Conservation (phyloP, 2,797 vertebrate genomes). For the Mus minutoides region DNA sequence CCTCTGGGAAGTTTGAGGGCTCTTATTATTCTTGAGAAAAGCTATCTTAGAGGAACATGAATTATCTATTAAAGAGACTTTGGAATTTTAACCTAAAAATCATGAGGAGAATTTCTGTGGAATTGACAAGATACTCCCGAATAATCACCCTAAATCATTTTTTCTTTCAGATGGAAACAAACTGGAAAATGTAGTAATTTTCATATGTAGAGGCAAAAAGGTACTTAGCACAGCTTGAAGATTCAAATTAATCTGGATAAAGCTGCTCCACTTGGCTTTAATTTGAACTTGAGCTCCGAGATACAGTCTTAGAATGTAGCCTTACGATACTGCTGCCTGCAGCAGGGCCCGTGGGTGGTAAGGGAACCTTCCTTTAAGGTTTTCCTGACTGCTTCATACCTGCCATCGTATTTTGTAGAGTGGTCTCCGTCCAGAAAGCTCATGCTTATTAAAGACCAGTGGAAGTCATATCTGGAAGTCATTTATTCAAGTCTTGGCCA, state of each 20-base stretch:
- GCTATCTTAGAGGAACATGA: slow-evolving; percentile 72
- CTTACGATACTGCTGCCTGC: slow-evolving; percentile 44
- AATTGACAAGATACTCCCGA: slow-evolving; percentile 44
- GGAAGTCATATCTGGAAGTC: background rate
- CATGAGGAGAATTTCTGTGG: slow-evolving; percentile 37
- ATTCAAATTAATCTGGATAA: slow-evolving; percentile 62
- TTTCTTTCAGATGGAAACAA: slow-evolving; percentile 66
- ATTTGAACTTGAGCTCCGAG: slow-evolving; percentile 56
- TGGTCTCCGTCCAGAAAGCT: background rate
- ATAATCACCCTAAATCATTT: slow-evolving; percentile 69
- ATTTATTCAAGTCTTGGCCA: background rate
- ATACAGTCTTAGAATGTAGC: slow-evolving; percentile 27
- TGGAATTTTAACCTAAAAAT: slow-evolving; percentile 73
- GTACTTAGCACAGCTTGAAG: slow-evolving; percentile 70
- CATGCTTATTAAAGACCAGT: background rate
- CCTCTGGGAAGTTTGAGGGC: slow-evolving; percentile 77
- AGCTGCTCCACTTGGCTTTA: slow-evolving; percentile 64
- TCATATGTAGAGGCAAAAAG: slow-evolving; percentile 67
- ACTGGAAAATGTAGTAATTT: slow-evolving; percentile 73
- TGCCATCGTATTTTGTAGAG: background rate
- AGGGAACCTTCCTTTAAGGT: background rate
- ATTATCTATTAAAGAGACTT: slow-evolving; percentile 75
- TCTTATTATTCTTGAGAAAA: slow-evolving; percentile 75
- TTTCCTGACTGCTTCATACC: background rate
- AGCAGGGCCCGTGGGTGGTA: background rate